Conservation (phyloP, 2,888 invertebrate genomes). For the Psylliodes chrysocephalus region DNA sequence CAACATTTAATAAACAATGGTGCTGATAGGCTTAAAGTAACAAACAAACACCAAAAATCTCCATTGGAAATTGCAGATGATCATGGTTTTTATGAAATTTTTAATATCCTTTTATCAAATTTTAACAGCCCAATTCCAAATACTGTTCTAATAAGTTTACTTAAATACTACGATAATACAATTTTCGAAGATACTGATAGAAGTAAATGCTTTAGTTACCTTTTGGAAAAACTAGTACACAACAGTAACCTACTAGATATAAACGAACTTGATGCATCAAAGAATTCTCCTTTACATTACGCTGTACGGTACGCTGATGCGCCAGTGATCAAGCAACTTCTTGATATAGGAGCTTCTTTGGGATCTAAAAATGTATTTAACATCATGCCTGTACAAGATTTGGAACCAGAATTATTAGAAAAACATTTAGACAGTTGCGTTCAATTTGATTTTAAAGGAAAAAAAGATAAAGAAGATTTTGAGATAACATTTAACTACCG, state of each 20-base stretch:
- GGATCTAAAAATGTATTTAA: slow-evolving; percentile 74
- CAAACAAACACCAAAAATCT: slow-evolving; percentile 65
- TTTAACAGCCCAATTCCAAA: slow-evolving; percentile 53
- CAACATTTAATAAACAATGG: slow-evolving; percentile 65
- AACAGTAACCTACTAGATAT: slow-evolving; percentile 62
- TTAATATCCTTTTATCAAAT: slow-evolving; percentile 67
- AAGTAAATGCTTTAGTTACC: slow-evolving; percentile 71
- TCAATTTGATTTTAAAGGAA: slow-evolving; percentile 72
- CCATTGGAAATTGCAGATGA: slow-evolving; percentile 73
- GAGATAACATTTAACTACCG: slow-evolving; percentile 76
- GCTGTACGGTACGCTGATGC: slow-evolving; percentile 77
- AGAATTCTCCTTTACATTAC: slow-evolving; percentile 70
- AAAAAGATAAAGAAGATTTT: slow-evolving; percentile 69
- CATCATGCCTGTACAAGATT: slow-evolving; percentile 77
- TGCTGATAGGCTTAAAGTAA: slow-evolving; percentile 65
- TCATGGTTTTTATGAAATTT: slow-evolving; percentile 69
- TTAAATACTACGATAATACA: slow-evolving; percentile 64
- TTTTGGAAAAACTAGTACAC: slow-evolving; percentile 64
- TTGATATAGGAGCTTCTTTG: slow-evolving; percentile 79
- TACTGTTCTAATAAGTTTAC: slow-evolving; percentile 45
- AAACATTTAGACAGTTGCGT: slow-evolving; percentile 80
- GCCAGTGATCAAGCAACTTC: slow-evolving; percentile 71
- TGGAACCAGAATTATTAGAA: slow-evolving; percentile 76
- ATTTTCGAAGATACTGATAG: slow-evolving; percentile 63
- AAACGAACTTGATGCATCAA: slow-evolving; percentile 51